Base-by-base conservation (phyloP, 2,797 vertebrate species). In the Microctenopoma stevenorrisi region DNA sequence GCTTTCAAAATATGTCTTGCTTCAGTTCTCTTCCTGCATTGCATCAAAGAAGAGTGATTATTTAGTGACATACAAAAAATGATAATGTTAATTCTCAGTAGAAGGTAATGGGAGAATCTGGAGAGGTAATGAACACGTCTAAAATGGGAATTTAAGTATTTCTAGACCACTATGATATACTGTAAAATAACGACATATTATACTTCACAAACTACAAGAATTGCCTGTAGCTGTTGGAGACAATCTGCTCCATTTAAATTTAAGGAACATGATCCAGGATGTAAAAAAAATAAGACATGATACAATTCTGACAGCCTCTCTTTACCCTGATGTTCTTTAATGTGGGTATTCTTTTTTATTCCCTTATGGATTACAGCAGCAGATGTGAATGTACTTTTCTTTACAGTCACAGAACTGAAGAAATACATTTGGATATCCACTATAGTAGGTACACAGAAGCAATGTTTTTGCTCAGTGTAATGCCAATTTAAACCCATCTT, bases 351-450 rank as follows among this genome's bases (percentile, higher is more conserved):
- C 38, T 55, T 81, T 75, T 78, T 72, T 72, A 60, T 46, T 64
- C 51, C 66, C 76, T n/a, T 16, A 43, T 68, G 56, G 74, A 72
- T 79, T 50, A 25, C 68, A 62, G 47, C 49, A 63, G 68, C 74
- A 84, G 74, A 70, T 76, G 68, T 70, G 59, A 66, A 77, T 90
- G 68, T 77, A 83, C 83, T 82, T 88, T 77, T 76, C 62, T 84
- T 14, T 18, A 26, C 67, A 4, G 33, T 55, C 51, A 4, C 12
- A 22, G 33, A 47, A 54, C 68, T 30, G 42, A 52, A 62, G 40
- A 72, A 67, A 64, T 25, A 28, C 37, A 47, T 50, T 38, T 33
- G 30, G 5, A 33, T 33, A 33, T 33, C 30, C 30, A 33, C 5
- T 78, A 74, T 70, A 69, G 61, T 42, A 47, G 63, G 11, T 51